These are phyloP conservation scores for Gymnothorax javanicus DNA, from an alignment of 2,797 vertebrate genomes.

Conservation along the genomic window DNA sequence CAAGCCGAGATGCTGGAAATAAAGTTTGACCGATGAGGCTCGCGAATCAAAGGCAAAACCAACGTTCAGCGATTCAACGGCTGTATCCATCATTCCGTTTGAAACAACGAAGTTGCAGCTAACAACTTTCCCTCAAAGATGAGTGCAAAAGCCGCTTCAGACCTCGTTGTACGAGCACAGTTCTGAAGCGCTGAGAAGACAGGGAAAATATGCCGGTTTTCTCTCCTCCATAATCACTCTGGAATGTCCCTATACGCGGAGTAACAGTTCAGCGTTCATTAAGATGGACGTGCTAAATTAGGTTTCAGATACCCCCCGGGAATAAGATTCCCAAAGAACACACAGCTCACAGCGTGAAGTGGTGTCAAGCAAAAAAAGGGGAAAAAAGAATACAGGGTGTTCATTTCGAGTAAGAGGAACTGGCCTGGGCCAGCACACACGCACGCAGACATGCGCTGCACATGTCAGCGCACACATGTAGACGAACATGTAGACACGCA, in stretches of 20 bases:
- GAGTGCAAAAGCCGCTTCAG: background rate
- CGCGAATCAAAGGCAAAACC: background rate
- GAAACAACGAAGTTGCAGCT: background rate
- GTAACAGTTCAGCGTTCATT: background rate
- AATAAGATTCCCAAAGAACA: background rate
- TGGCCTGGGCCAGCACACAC: conserved; percentile 40
- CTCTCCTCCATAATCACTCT: background rate
- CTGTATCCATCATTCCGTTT: background rate
- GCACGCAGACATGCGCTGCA: background rate
- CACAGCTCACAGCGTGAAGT: background rate
- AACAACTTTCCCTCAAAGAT: background rate
- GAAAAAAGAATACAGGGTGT: background rate
- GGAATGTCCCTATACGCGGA: background rate
- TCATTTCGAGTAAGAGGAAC: background rate
- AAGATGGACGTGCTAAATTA: conserved; percentile 2
- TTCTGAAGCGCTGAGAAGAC: background rate
- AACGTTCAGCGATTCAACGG: background rate
- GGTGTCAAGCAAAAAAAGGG: background rate
- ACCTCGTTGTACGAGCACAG: background rate
- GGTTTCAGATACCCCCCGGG: background rate
- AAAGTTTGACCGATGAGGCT: background rate
- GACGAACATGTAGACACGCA: background rate
- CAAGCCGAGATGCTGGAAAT: background rate
- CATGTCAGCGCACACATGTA: too few relatives aligned
- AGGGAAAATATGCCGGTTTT: background rate